These are phyloP conservation scores for Sebastes nivosus DNA, from an alignment of 2,797 vertebrate genomes.

Conservation along the genomic window DNA sequence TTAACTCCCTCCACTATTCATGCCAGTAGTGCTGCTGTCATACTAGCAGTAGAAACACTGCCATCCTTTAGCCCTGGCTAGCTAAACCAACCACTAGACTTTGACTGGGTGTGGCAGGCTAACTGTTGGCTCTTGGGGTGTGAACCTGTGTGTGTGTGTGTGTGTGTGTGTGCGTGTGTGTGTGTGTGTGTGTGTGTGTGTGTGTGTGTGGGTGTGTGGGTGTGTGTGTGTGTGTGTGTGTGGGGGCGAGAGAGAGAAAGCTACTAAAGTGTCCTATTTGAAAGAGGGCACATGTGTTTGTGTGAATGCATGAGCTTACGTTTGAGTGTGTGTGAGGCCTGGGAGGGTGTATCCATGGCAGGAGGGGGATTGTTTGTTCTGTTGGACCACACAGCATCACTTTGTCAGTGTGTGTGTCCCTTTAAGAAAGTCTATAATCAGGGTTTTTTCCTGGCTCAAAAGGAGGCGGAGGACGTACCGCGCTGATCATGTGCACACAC, in stretches of 20 bases:
- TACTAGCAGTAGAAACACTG: conserved; percentile 4
- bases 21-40: neutral
- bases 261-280: conserved; percentile 16
- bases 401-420: neutral
- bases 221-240: neutral
- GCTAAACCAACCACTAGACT: conserved; percentile 23
- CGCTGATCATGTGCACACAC: neutral
- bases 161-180: neutral
- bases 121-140: conserved; percentile 24
- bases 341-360: conserved; percentile 32
- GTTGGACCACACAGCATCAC: conserved; percentile 70
- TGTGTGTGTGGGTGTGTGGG: neutral
- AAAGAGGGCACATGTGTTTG: neutral
- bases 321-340: conserved; percentile 10
- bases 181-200: no score
- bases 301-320: neutral
- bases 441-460: neutral
- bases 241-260: neutral
- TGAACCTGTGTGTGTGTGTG: neutral
- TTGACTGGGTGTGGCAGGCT: conserved; percentile 60
- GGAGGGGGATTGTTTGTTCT: conserved; percentile 53
- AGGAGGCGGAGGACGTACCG: neutral
- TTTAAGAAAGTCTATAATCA: neutral
- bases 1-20: neutral
- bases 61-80: neutral